Evolutionary conservation across 2,113 vertebrate species (phyloP).

Genomic region (Bettongia penicillata): DNA sequence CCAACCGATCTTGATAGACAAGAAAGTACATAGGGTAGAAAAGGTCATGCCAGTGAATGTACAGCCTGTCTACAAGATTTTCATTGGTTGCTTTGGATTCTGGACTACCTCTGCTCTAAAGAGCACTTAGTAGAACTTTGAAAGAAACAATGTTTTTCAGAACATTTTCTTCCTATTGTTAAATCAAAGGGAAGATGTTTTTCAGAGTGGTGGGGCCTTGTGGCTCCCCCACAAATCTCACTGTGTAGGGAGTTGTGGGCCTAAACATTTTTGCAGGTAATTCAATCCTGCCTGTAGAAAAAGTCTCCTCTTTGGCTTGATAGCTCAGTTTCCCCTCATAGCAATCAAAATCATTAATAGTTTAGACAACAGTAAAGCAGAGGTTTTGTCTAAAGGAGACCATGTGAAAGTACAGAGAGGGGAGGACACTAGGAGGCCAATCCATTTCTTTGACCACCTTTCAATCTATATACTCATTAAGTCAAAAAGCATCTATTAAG

Average conservation of each 20-base stretch:
- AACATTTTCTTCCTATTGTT: conserved; percentile 45
- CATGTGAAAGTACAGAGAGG: background rate
- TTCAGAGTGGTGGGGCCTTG: background rate
- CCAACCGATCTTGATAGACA: conserved; percentile 65
- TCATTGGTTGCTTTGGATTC: conserved; percentile 38
- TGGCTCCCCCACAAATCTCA: background rate
- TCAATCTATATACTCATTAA: background rate
- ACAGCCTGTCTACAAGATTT: background rate
- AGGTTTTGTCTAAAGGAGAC: conserved; percentile 13
- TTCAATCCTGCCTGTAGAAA: conserved; percentile 33
- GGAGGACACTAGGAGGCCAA: background rate
- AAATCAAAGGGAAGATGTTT: background rate
- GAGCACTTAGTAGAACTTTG: conserved; percentile 49
- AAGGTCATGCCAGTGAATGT: conserved; percentile 44
- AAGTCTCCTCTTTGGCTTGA: conserved; percentile 52
- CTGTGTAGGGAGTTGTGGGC: background rate
- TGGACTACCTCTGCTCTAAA: conserved; percentile 35
- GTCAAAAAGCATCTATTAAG: background rate
- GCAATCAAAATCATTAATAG: conserved; percentile 19
- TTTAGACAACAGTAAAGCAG: conserved; percentile 14
- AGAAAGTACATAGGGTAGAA: conserved; percentile 57
- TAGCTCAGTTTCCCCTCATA: background rate
- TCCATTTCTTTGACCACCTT: background rate
- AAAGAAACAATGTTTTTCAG: conserved; percentile 53
- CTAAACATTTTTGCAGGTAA: background rate